These are phyloP conservation scores for Luehdorfia chinensis DNA, from an alignment of 1,140 invertebrate genomes.

Conservation along the genomic window DNA sequence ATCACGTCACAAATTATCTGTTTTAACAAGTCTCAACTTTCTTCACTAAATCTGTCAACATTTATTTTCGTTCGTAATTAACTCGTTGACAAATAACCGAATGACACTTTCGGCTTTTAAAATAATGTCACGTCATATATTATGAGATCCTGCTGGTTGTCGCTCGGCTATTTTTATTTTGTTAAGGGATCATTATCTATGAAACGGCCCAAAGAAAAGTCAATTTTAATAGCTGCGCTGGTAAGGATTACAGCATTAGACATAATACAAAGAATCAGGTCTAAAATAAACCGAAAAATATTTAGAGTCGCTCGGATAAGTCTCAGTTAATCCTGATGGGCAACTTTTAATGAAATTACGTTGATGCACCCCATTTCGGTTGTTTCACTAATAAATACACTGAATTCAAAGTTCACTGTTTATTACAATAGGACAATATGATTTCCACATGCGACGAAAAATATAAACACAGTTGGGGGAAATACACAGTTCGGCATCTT, in stretches of 20 bases:
- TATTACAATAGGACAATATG: no score
- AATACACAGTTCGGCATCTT: constrained; percentile 42
- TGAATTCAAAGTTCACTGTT: no score
- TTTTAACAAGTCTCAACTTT: constrained; percentile 33
- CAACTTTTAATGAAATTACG: constrained; percentile 39
- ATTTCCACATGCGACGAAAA: no score
- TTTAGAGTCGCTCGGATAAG: constrained; percentile 33
- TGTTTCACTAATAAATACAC: no score
- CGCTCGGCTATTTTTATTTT: constrained; percentile 55
- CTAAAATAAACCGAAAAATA: constrained; percentile 45
- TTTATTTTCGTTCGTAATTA: constrained; percentile 58
- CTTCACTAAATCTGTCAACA: constrained; percentile 58
- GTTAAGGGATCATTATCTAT: constrained; percentile 40
- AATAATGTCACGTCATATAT: constrained; percentile 55
- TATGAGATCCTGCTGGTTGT: constrained; percentile 37
- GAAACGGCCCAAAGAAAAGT: constrained; percentile 34
- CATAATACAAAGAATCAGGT: constrained; percentile 37
- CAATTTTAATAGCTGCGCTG: constrained; percentile 33
- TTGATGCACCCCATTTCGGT: no score
- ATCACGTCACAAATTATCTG: constrained; percentile 47
- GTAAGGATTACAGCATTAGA: constrained; percentile 30
- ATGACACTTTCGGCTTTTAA: constrained; percentile 49
- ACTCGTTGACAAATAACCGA: constrained; percentile 61
- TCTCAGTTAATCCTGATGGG: constrained; percentile 20
- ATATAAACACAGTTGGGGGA: no score